Evolutionary conservation across 1,140 invertebrate species (phyloP).

Genomic region (Magallana ariakensis): DNA sequence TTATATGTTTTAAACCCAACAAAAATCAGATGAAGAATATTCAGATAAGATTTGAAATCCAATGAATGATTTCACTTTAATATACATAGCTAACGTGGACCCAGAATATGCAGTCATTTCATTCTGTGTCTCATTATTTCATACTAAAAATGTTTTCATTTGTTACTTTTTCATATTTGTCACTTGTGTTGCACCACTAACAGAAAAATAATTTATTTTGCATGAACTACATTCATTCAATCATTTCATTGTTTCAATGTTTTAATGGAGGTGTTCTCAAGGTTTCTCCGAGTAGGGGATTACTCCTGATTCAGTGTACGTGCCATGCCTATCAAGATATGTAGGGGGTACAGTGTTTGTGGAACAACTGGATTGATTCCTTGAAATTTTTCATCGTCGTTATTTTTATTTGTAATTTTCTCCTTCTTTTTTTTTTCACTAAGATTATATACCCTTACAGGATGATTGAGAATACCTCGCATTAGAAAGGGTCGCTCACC

Average conservation of each 20-base stretch:
- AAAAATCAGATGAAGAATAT: not conserved
- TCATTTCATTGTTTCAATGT: not conserved
- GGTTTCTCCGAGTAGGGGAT: too few species aligned
- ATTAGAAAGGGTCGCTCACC: too few species aligned
- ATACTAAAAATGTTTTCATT: not conserved
- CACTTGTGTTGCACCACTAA: not conserved
- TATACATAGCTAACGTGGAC: not conserved
- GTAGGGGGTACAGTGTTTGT: too few species aligned
- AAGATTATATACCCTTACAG: too few species aligned
- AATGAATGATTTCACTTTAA: not conserved
- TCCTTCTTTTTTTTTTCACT: too few species aligned
- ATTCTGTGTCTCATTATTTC: not conserved
- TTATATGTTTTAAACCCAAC: too few species aligned
- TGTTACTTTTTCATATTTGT: not conserved
- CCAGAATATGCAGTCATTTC: not conserved
- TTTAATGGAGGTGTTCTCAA: not conserved
- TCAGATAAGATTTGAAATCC: not conserved
- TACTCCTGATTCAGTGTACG: too few species aligned
- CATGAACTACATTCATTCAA: not conserved
- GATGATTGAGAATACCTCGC: constrained; percentile 13
- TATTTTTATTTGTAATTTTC: not conserved
- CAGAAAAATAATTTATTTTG: constrained; percentile 2
- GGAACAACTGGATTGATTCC: too few species aligned
- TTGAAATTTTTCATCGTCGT: not conserved
- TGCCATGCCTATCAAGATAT: too few species aligned